Evolutionary conservation across 2,797 vertebrate genomes (phyloP), one percentile per base, ranked within the genome.

Genomic region (Sebastiscus tertius): DNA sequence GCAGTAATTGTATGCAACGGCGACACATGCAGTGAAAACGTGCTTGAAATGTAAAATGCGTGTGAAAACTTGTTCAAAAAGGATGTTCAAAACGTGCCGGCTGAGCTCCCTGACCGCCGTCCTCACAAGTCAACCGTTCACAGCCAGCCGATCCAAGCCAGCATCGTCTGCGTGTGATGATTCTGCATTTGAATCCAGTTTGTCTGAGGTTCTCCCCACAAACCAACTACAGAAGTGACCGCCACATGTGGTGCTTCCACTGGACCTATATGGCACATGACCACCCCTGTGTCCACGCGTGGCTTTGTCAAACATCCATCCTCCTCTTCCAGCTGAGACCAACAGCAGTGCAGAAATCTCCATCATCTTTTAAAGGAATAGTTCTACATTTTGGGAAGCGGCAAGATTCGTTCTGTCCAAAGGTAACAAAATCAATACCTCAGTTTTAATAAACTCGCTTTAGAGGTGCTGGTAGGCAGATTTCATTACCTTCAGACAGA

Each of bases 141-240:
- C 75, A 82, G 63, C 42, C 81, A 77, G 42, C 14, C 4, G 18
- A 33, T 71, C 59, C 16, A n/a, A 67, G 72, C 78, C 71, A 60
- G 29, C 66, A 2, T 3, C 34, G 69, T 49, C 72, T 80, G 76
- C 61, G 59, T 77, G 80, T 83, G 69, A 86, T 56, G 33, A 24
- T 24, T 86, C 55, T 79, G 13, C n/a, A 82, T 84, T 85, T 80
- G 14, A 84, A 86, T 75, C 79, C 79, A 79, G 26, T 86, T 81
- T 81, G 78, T 73, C 63, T 84, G 83, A 70, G 86, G 71, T 63
- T 89, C 29, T 75, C 67, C 54, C 79, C 75, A 72, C 77, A 85
- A 83, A 89, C 24, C 83, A 88, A 85, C 84, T 24, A 77, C 76
- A 90, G 68, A 72, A 24, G 77, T 8, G 52, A 77, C 60, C 36